These are phyloP conservation scores for Epinotia bilunana DNA, from an alignment of 2,888 invertebrate genomes.

Conservation along the genomic window DNA sequence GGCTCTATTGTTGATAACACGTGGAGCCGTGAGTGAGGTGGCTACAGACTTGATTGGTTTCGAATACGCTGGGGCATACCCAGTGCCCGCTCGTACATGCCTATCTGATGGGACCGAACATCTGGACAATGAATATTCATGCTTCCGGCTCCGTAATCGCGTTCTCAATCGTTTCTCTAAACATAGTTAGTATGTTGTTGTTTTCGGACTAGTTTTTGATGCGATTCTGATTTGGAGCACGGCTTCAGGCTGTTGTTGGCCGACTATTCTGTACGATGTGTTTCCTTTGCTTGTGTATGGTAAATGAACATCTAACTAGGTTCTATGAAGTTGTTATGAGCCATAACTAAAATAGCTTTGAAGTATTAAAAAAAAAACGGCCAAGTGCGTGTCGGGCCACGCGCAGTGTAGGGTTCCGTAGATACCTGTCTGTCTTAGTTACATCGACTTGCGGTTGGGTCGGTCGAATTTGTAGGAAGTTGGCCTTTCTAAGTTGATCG, in stretches of 20 bases:
- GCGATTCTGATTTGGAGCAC: constrained; percentile 41
- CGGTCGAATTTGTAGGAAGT: no score
- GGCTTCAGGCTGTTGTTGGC: constrained; percentile 29
- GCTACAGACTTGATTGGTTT: constrained; percentile 43
- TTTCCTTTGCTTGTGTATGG: constrained; percentile 14
- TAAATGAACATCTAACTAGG: background rate
- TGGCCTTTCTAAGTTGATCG: no score
- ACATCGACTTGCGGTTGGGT: no score
- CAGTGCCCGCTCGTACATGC: constrained; percentile 35
- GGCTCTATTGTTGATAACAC: constrained; percentile 37
- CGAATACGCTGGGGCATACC: constrained; percentile 33
- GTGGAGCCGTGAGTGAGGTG: constrained; percentile 36
- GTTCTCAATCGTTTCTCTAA: constrained; percentile 46
- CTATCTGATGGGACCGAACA: constrained; percentile 54
- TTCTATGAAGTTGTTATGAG: background rate
- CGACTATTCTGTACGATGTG: constrained; percentile 12
- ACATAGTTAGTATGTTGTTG: constrained; percentile 43
- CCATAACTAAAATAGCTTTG: background rate
- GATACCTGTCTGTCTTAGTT: no score
- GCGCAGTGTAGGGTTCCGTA: no score
- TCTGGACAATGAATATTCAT: constrained; percentile 72
- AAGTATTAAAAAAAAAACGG: background rate
- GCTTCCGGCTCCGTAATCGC: constrained; percentile 59
- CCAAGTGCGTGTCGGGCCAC: no score
- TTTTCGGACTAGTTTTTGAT: constrained; percentile 41